Evolutionary conservation across 2,888 invertebrate genomes (phyloP), one percentile per base, ranked within the genome.

Genomic region (Nephrotoma flavescens): DNA sequence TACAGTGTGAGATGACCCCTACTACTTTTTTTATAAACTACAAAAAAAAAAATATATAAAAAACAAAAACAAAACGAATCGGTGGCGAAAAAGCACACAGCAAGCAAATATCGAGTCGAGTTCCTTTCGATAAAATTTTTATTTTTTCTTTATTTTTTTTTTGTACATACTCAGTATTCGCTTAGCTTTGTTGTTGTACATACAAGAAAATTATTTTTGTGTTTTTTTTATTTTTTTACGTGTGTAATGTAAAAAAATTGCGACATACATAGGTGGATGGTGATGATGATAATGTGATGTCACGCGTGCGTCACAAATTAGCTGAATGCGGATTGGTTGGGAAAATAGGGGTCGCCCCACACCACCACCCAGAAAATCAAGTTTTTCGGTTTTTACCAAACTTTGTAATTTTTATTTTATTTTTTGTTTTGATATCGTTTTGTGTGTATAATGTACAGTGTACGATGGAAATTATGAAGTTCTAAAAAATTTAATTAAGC

Each of bases 251-350:
- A 57, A 42, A 31, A 31, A 42, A 84, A 42, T 86, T 86, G 86
- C 86, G 86, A 83, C 45, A 84, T n/a, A 84, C 42, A 84, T 84
- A 86, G 86, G 86, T 87, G 83, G 45, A 41, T 87, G 31, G 71
- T 71, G 71, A 71, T 31, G 31, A 71, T 31, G 31, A 71, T 71
- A 84, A 31, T 31, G 31, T 87, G 87, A 87, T 87, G 87, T 87
- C 87, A 87, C 87, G 87, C 87, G 87, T 87, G 87, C 87, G 87
- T 87, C 87, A 87, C 86, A 87, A 87, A 84, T 45, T 11, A 41
- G 44, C 41, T 41, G 42, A 7, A 4, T 47, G 41, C 31, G 11
- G 52, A 84, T 86, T 86, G 52, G 86, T 86, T 6, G 47, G 42
- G n/a, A 52, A 41, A 83, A 83, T 41, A 44, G 42, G 86, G 52